Evolutionary conservation across 2,113 vertebrate genomes (phyloP), one percentile per base, ranked within the genome.

Genomic region (Chaetodon trifascialis): DNA sequence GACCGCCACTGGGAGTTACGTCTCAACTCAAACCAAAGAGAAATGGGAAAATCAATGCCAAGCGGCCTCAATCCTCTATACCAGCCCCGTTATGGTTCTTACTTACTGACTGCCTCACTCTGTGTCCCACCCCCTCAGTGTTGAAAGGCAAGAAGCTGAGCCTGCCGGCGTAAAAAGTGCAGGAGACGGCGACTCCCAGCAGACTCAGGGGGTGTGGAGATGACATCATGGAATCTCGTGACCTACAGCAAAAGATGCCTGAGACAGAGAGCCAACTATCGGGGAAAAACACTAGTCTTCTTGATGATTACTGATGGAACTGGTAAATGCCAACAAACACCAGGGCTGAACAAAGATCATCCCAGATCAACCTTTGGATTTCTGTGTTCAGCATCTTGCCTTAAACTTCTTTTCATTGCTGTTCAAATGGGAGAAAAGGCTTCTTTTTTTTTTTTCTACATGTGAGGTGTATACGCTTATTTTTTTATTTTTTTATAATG

Each of bases 121-220:
- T 76, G 14, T 44, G 0, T 60, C 6, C 46, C 30, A 12, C 2
- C 17, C 66, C 60, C 60, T 60, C 92, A 99, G 98, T 99, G 82
- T 96, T 99, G 94, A 99, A 99, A 95, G 98, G 98, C 94, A 99
- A 99, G 97, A 99, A 99, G 94, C 96, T 99, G 92, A 99, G 98
- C 94, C 97, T 99, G 93, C 98, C 98, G 87, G 98, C 98, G 0
- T 99, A 98, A 97, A 95, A 95, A 94, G 91, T 93, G 94, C 95
- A 95, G 92, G 74, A 84, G 88, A 81, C 68, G 60, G 94, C 94
- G 78, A 95, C 97, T 97, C 96, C 95, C 95, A 95, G 94, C 94
- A 95, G 96, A 96, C 96, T 92, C 94, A 93, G 92, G 83, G 95
- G 95, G 96, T 94, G 93, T 91, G 88, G 94, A 95, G 95, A 95